phyloP scores from a whole-genome alignment of 2,113 vertebrate genomes.

The Leucosticte australis region DNA sequence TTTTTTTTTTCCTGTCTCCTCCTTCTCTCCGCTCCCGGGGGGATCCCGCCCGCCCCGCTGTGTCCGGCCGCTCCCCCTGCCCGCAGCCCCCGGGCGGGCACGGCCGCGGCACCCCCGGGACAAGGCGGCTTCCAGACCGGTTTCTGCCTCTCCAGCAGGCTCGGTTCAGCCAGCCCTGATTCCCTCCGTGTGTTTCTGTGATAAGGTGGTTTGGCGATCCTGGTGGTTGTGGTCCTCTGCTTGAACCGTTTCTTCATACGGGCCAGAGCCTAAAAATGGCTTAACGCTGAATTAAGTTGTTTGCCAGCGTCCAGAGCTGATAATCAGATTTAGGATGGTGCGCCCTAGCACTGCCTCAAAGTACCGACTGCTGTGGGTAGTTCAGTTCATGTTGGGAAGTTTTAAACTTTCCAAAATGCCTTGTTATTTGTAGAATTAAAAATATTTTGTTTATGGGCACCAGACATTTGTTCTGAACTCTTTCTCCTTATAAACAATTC shows the following conservation, averaged over 20 bases:
- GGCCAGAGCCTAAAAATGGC: not conserved
- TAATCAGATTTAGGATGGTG: not conserved
- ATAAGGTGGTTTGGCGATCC: not conserved
- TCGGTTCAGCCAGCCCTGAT: not conserved
- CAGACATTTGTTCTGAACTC: not conserved
- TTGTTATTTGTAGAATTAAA: not conserved
- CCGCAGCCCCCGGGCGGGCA: not conserved
- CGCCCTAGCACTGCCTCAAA: not conserved
- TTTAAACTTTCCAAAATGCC: not conserved
- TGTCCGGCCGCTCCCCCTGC: not conserved
- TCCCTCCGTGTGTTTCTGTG: not conserved
- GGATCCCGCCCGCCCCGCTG: not conserved
- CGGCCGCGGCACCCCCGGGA: not conserved
- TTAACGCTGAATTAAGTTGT: not conserved
- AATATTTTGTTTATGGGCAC: not conserved
- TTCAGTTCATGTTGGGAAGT: accelerated
- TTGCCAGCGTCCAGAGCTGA: not conserved
- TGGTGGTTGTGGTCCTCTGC: not conserved
- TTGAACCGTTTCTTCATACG: not conserved
- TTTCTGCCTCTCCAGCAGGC: not conserved
- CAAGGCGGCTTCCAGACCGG: not conserved
- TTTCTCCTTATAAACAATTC: not conserved
- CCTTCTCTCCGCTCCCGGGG: accelerated
- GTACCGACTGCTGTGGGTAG: not conserved
- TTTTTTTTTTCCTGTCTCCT: accelerated